These are phyloP conservation scores for Sepiola atlantica DNA, from an alignment of 2,888 invertebrate species.

Conservation along the genomic window DNA sequence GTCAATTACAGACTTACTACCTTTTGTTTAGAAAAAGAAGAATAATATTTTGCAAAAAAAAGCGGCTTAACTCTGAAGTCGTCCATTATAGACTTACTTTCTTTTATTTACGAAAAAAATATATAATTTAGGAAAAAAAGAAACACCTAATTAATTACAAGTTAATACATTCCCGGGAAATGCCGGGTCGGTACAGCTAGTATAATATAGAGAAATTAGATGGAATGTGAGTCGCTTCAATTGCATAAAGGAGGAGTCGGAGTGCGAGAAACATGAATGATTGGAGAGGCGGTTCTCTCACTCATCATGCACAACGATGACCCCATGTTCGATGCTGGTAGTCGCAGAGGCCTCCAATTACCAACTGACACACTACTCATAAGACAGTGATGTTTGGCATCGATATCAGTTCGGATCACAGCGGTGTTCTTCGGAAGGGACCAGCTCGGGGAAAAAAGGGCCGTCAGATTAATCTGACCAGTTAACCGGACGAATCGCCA, in stretches of 20 bases:
- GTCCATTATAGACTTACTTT: too few species aligned
- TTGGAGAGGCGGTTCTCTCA: neutral
- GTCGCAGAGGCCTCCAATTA: neutral
- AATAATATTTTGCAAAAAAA: too few species aligned
- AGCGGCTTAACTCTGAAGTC: too few species aligned
- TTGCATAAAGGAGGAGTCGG: neutral
- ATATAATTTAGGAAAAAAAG: too few species aligned
- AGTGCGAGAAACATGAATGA: neutral
- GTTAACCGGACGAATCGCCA: neutral
- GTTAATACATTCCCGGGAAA: too few species aligned
- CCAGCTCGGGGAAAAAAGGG: neutral
- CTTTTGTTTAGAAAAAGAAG: too few species aligned
- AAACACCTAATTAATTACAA: too few species aligned
- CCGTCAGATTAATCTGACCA: neutral
- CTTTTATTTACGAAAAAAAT: too few species aligned
- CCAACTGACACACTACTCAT: neutral
- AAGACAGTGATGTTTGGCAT: neutral
- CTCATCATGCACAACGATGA: neutral
- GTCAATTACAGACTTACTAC: too few species aligned
- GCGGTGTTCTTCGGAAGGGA: neutral
- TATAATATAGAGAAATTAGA: too few species aligned
- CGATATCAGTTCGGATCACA: neutral
- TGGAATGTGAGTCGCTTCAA: neutral
- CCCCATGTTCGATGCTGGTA: neutral
- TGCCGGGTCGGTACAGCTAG: too few species aligned